Conservation (phyloP, 2,113 vertebrate species). For the Suricata suricatta region DNA sequence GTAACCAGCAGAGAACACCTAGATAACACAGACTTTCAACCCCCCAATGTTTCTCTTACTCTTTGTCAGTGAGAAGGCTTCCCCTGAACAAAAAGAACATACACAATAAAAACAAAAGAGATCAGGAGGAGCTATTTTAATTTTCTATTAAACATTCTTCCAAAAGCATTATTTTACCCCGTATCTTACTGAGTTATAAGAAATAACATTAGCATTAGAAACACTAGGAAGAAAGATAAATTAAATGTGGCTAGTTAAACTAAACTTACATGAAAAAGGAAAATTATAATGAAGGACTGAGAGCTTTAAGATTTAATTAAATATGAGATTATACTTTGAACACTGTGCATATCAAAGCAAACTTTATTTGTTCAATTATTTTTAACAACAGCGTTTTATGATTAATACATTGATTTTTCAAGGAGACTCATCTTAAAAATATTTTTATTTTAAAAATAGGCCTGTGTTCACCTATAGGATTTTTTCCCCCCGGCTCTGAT, state of each 20-base stretch:
- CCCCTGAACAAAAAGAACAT: constrained; percentile 39
- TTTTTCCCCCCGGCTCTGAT: background rate
- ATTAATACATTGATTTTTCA: constrained; percentile 53
- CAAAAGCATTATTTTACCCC: constrained; percentile 76
- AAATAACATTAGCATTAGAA: constrained; percentile 73
- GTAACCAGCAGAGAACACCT: background rate
- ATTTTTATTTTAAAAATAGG: constrained; percentile 67
- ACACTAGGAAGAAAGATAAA: constrained; percentile 63
- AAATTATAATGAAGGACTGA: constrained; percentile 11
- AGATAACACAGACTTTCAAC: background rate
- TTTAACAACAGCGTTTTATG: constrained; percentile 34
- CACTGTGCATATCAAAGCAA: constrained; percentile 65
- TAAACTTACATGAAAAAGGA: constrained; percentile 34
- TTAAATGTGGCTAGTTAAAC: constrained; percentile 40
- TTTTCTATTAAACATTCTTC: constrained; percentile 83
- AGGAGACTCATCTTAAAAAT: constrained; percentile 44
- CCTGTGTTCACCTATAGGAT: constrained; percentile 36
- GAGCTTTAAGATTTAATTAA: constrained; percentile 22
- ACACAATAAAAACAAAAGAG: constrained; percentile 55
- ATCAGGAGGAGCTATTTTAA: constrained; percentile 83
- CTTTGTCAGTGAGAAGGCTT: background rate
- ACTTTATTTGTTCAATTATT: constrained; percentile 48
- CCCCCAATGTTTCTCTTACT: background rate
- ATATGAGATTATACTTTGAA: constrained; percentile 52
- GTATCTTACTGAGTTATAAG: constrained; percentile 72